Base-by-base conservation (phyloP, 2,113 vertebrate genomes). In the Anser brachyrhynchus region DNA sequence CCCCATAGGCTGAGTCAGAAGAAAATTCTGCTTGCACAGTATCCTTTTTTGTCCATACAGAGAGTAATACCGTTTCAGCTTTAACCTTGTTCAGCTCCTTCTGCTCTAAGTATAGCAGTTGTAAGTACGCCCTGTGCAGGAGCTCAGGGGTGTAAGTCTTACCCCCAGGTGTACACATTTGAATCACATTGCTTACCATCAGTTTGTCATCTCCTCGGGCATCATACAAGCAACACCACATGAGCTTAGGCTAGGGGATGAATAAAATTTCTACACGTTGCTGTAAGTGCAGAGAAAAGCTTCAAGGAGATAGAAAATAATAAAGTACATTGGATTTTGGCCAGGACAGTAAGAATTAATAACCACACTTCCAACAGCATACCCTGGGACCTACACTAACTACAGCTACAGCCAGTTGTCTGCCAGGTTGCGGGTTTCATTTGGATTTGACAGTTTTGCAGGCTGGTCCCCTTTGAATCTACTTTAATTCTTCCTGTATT, bases 251-350 rank as follows among this genome's bases (percentile, higher is more conserved):
- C n/a, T 51, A 76, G 44, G 74, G 84, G 62, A 89, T 49, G 54
- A 90, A 88, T 82, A 87, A 83, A 70, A 67, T 35, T 81, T 78
- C 69, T 73, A 6, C 31, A n/a, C 41, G 28, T 39, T 86, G 80
- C 20, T 85, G 75, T 37, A 90, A 95, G 61, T 49, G 51, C 57
- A 77, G 75, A 55, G 46, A 57, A 86, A 64, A 80, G 78, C 78
- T 96, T 91, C 72, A 85, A 91, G 67, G 71, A 90, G 76, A 59
- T 35, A 94, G 82, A 88, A 94, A 77, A 87, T 67, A 94, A 92
- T 55, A 80, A 94, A 90, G 41, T 13, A 29, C 20, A 23, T 18
- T 85, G 84, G 59, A 86, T 94, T 92, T 86, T 77, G 82, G 74
- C 75, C 79, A 84, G 88, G 82, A 62, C 21, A 54, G 41, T 62